Percentiles rank a stretch among this genome's conserved stretches.
Conservation (phyloP, 2,888 invertebrate species). For the Luperina nickerlii region DNA sequence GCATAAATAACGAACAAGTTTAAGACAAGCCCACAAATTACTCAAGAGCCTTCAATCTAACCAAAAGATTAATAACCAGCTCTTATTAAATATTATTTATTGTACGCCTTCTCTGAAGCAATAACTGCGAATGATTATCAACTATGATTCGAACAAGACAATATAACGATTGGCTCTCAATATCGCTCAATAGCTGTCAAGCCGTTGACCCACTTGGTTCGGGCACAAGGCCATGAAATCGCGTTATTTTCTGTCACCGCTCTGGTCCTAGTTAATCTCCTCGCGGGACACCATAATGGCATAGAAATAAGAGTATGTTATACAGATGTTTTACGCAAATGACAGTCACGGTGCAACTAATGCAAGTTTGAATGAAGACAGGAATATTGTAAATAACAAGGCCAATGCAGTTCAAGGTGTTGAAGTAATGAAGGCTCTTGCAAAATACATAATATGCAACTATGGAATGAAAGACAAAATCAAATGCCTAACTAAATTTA, state of each 20-base stretch:
- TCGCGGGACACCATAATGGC: conserved; percentile 23
- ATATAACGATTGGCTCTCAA: conserved; percentile 69
- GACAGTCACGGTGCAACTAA: conserved; percentile 21
- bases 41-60: conserved; percentile 39
- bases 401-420: conserved; percentile 24
- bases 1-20: conserved; percentile 20
- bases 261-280: conserved; percentile 26
- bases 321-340: conserved; percentile 14
- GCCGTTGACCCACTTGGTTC: conserved; percentile 57
- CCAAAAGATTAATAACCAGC: conserved; percentile 48
- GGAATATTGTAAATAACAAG: conserved; percentile 14
- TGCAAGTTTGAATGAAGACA: conserved; percentile 32
- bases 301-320: not conserved
- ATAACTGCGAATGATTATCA: conserved; percentile 49
- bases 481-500: not conserved
- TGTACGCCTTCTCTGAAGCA: conserved; percentile 35
- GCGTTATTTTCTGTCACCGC: conserved; percentile 11
- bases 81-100: conserved; percentile 53
- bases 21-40: conserved; percentile 41
- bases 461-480: conserved; percentile 3
- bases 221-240: conserved; percentile 32
- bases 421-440: conserved; percentile 13
- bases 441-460: conserved; percentile 22
- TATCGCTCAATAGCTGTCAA: conserved; percentile 52
- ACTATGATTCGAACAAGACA: conserved; percentile 60